Percentiles rank a stretch among this genome's conserved stretches.
Evolutionary conservation across 1,140 invertebrate genomes (phyloP).

Genomic region (Druon quercuslanigerum): DNA sequence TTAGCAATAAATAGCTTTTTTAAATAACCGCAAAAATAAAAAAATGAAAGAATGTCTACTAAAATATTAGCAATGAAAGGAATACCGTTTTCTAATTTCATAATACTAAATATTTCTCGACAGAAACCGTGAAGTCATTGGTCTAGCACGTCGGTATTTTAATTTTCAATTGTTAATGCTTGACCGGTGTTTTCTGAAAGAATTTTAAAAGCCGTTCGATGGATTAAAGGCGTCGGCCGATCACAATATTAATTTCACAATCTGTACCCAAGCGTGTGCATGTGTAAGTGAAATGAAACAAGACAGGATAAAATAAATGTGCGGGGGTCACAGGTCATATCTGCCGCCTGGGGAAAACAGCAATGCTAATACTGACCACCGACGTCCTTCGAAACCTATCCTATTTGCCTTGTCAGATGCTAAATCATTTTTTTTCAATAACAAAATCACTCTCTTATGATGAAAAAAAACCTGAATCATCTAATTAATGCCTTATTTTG

Average conservation of each 20-base stretch:
- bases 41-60: too few relatives aligned
- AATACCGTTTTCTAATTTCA: slow-evolving; percentile 5
- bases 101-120: not conserved
- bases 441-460: not conserved
- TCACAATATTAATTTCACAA: slow-evolving; percentile 43
- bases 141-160: not conserved
- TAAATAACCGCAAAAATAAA: too few relatives aligned
- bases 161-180: slow-evolving; percentile 1
- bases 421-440: not conserved
- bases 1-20: too few relatives aligned
- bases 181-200: not conserved
- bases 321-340: slow-evolving; percentile 58
- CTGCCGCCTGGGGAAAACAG: slow-evolving; percentile 57
- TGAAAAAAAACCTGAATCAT: slow-evolving; percentile 1
- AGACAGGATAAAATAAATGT: slow-evolving; percentile 54
- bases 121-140: not conserved
- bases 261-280: slow-evolving; percentile 21
- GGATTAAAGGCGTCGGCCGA: slow-evolving; percentile 32
- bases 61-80: not conserved
- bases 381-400: slow-evolving; percentile 45
- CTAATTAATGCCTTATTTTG: not conserved
- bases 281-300: slow-evolving; percentile 28
- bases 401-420: slow-evolving; percentile 10
- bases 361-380: slow-evolving; percentile 63
- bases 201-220: not conserved